A percentile compares a stretch with the other conserved stretches of the same genome.
Conservation (phyloP, 2,113 vertebrate genomes). For the Sceloporus undulatus region DNA sequence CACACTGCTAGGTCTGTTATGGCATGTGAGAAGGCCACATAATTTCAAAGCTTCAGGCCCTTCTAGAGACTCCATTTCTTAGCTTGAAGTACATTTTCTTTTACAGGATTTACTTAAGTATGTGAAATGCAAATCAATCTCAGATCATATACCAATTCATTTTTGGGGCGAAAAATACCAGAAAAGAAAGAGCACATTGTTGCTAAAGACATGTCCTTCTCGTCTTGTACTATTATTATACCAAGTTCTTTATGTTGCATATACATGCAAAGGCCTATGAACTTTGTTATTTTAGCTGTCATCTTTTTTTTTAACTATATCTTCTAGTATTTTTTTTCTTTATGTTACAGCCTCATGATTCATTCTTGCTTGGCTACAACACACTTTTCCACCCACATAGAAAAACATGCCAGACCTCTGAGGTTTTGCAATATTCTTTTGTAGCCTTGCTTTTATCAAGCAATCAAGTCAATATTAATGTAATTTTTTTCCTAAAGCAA, state of each 20-base stretch:
- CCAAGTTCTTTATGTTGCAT: conserved; percentile 46
- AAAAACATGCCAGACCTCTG: conserved; percentile 79
- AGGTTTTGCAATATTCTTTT: conserved; percentile 85
- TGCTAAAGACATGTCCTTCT: conserved; percentile 44
- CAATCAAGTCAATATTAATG: conserved; percentile 83
- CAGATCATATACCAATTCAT: not conserved
- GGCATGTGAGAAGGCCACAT: no score
- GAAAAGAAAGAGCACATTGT: conserved; percentile 48
- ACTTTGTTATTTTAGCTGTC: conserved; percentile 66
- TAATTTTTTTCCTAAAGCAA: conserved; percentile 69
- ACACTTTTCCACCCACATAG: conserved; percentile 81
- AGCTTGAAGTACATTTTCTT: not conserved
- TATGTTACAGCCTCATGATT: conserved; percentile 77
- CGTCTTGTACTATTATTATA: conserved; percentile 35
- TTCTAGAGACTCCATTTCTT: not conserved
- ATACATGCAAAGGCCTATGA: conserved; percentile 47
- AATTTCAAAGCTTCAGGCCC: no score
- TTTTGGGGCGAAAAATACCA: conserved; percentile 30
- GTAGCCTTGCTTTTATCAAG: conserved; percentile 82
- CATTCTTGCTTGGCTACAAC: conserved; percentile 78
- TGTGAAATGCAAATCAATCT: not conserved
- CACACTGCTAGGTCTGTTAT: no score
- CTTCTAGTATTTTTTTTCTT: conserved; percentile 64
- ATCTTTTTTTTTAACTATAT: conserved; percentile 38
- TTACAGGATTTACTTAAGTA: not conserved